A percentile compares a stretch with the other conserved stretches of the same genome.
phyloP scores from a whole-genome alignment of 1,140 invertebrate genomes.

The Anthonomus grandis region DNA sequence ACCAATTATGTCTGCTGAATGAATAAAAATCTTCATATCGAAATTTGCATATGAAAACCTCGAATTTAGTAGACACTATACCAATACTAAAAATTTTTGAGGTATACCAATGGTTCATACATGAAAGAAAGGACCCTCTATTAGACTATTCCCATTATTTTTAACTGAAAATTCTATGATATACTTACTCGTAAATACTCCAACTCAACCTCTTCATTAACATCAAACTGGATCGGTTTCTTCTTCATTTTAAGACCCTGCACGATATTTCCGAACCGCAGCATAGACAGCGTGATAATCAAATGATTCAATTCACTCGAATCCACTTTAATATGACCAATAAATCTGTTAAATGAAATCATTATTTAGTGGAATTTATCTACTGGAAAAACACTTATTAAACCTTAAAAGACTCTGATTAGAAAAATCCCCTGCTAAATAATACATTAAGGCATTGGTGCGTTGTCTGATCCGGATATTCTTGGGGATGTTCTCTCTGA shows the following conservation, averaged over 20 bases:
- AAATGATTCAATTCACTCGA: slow-evolving; percentile 28
- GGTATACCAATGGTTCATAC: too few relatives aligned
- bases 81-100: too few relatives aligned
- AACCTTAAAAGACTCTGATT: slow-evolving; percentile 31
- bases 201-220: slow-evolving; percentile 25
- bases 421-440: slow-evolving; percentile 36
- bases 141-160: too few relatives aligned
- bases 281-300: slow-evolving; percentile 33
- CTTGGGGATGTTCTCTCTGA: slow-evolving; percentile 35
- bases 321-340: slow-evolving; percentile 34
- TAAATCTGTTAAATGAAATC: slow-evolving; percentile 25
- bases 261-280: slow-evolving; percentile 36
- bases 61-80: too few relatives aligned
- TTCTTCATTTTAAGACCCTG: slow-evolving; percentile 29
- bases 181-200: slow-evolving; percentile 26
- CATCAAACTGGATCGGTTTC: slow-evolving; percentile 8
- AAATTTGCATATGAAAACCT: too few relatives aligned
- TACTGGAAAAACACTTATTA: neutral
- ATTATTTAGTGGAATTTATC: neutral
- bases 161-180: neutral
- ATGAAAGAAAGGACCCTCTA: too few relatives aligned
- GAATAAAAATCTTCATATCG: too few relatives aligned
- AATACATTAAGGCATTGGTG: slow-evolving; percentile 37
- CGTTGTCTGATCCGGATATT: slow-evolving; percentile 33
- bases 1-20: too few relatives aligned